Percentiles rank a stretch among this genome's conserved stretches.
Evolutionary conservation across 2,797 vertebrate species (phyloP).

Genomic region (Tympanoctomys barrerae): DNA sequence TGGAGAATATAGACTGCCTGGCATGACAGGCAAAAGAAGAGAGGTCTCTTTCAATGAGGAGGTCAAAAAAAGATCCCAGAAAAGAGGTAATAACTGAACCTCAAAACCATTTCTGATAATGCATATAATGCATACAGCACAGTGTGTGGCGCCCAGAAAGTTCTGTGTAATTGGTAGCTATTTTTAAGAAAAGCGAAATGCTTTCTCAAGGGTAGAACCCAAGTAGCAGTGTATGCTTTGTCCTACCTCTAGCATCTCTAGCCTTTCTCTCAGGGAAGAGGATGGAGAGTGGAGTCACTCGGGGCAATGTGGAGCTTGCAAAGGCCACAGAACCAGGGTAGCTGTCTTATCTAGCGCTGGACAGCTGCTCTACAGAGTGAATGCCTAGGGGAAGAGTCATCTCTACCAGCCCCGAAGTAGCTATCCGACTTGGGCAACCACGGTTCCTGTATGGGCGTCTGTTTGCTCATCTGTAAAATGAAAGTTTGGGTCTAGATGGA

Average conservation of each 20-base stretch:
- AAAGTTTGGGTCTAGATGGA: slow-evolving; percentile 35
- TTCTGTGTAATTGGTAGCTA: background rate
- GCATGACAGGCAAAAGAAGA: background rate
- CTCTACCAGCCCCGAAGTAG: background rate
- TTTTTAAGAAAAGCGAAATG: background rate
- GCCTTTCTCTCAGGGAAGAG: background rate
- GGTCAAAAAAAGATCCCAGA: background rate
- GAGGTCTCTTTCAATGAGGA: background rate
- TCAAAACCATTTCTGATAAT: background rate
- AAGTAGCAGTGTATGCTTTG: background rate
- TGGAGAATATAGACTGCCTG: background rate
- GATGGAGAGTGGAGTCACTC: background rate
- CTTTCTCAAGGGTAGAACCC: background rate
- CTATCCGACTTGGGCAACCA: slow-evolving; percentile 63
- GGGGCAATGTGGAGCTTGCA: background rate
- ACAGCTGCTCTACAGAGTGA: background rate
- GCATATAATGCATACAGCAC: too few relatives aligned
- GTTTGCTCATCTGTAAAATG: slow-evolving; percentile 70
- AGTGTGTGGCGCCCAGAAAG: background rate
- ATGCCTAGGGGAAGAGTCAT: background rate
- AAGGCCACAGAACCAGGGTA: background rate
- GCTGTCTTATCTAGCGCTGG: background rate
- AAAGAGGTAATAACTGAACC: background rate
- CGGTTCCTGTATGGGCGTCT: slow-evolving; percentile 47
- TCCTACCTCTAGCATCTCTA: background rate